Base-by-base conservation (phyloP, 2,113 vertebrate genomes). In the Saccopteryx leptura region DNA sequence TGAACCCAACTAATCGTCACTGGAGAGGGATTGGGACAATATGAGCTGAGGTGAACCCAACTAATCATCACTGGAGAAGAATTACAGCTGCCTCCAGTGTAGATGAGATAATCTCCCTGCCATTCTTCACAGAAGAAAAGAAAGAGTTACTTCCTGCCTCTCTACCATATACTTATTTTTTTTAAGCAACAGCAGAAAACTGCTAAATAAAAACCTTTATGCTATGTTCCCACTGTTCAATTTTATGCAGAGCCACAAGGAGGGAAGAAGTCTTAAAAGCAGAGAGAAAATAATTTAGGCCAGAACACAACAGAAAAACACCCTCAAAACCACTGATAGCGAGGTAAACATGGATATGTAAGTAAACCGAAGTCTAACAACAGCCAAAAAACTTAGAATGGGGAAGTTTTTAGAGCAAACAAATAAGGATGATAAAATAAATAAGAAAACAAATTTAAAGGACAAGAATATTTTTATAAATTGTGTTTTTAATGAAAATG, bases 401-500 rank as follows among this genome's bases (percentile, higher is more conserved):
- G 31, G 31, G 2, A 52, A n/a, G 23, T n/a, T 54, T 75, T 78
- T n/a, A 76, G 69, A 95, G 69, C 2, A 60, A 61, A 39, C 52
- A 50, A 23, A n/a, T 79, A 76, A 46, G 63, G 21, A 17, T 26
- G 52, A 74, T 54, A 87, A 78, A 69, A 82, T 80, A 79, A 90
- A 71, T 24, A 80, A 60, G 11, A 72, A 88, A 80, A 69, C 46
- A 18, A 6, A 72, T 82, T 74, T 13, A 93, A 93, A 11, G 9
- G 48, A n/a, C 5, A 92, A 7, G 83, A 88, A 80, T 96, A 93
- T 72, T 54, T 89, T 54, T 89, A 58, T 94, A 87, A 28, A 39
- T 46, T 65, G 75, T 60, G 28, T 68, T 98, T 98, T 91, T 87
- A 94, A 96, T 90, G 48, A 98, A 98, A 96, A 95, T 18, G 0